These are phyloP conservation scores for Bombus balteatus DNA, from an alignment of 1,140 invertebrate species.

Conservation along the genomic window DNA sequence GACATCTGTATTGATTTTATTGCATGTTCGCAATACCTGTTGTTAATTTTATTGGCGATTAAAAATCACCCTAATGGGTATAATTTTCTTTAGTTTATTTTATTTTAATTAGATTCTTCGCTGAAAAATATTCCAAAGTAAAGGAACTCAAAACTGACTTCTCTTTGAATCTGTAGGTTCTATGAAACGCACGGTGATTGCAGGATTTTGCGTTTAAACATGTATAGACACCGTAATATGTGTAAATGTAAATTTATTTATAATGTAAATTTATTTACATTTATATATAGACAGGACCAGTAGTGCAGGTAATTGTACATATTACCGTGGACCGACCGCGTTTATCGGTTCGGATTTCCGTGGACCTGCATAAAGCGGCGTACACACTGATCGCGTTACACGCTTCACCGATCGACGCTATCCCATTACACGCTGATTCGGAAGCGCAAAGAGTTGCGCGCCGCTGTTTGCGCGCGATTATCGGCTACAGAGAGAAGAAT, in stretches of 20 bases:
- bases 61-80: no score
- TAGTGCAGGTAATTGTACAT: constrained; percentile 18
- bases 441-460: constrained; percentile 30
- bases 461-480: constrained; percentile 40
- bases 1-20: no score
- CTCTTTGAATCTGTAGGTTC: no score
- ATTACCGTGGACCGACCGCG: not conserved
- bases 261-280: not conserved
- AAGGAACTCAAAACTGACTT: no score
- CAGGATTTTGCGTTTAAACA: no score
- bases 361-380: constrained; percentile 33
- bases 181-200: no score
- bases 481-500: constrained; percentile 1
- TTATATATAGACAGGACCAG: not conserved
- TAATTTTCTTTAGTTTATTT: no score
- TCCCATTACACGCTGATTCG: constrained; percentile 38
- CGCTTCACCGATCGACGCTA: constrained; percentile 18
- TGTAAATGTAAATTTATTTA: not conserved
- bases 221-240: no score
- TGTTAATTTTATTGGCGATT: no score
- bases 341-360: constrained; percentile 37
- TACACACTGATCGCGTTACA: constrained; percentile 36
- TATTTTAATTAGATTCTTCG: no score
- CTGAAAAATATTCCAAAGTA: no score
- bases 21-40: no score